Percentiles rank a stretch among this genome's conserved stretches.
phyloP scores from a whole-genome alignment of 2,888 invertebrate species.

The Pterostichus madidus region DNA sequence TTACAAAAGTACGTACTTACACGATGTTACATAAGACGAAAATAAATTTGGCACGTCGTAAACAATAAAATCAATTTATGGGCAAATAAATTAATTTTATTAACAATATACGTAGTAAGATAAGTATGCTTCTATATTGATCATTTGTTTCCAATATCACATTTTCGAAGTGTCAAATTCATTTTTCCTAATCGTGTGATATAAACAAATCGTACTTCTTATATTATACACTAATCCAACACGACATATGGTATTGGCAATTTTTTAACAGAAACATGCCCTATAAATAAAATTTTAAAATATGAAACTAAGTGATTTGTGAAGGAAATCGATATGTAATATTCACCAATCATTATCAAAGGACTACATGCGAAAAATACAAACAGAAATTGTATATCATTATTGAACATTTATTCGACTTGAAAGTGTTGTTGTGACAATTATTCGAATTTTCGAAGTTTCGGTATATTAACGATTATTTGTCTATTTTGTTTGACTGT shows the following conservation, averaged over 20 bases:
- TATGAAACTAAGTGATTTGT: slow-evolving; percentile 58
- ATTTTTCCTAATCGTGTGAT: background rate
- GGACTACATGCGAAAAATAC: slow-evolving; percentile 37
- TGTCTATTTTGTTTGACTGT: slow-evolving; percentile 37
- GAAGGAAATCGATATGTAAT: slow-evolving; percentile 27
- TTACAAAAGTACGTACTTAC: slow-evolving; percentile 47
- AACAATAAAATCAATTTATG: background rate
- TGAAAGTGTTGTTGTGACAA: slow-evolving; percentile 61
- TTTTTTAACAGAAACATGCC: slow-evolving; percentile 58
- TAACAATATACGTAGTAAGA: background rate
- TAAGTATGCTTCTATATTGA: background rate
- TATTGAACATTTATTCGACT: slow-evolving; percentile 56
- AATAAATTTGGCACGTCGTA: slow-evolving; percentile 11
- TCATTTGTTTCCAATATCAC: background rate
- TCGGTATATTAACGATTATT: slow-evolving; percentile 57
- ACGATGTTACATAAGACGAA: slow-evolving; percentile 19
- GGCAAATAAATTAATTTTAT: background rate
- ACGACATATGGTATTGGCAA: slow-evolving; percentile 58
- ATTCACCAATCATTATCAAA: slow-evolving; percentile 44
- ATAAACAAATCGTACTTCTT: slow-evolving; percentile 49
- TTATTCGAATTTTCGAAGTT: slow-evolving; percentile 49
- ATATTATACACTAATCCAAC: slow-evolving; percentile 64
- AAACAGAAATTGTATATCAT: slow-evolving; percentile 51
- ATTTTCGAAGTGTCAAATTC: slow-evolving; percentile 5
- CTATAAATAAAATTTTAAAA: slow-evolving; percentile 49